phyloP scores from a whole-genome alignment of 2,888 invertebrate species.

The Slavum lentiscoides region DNA sequence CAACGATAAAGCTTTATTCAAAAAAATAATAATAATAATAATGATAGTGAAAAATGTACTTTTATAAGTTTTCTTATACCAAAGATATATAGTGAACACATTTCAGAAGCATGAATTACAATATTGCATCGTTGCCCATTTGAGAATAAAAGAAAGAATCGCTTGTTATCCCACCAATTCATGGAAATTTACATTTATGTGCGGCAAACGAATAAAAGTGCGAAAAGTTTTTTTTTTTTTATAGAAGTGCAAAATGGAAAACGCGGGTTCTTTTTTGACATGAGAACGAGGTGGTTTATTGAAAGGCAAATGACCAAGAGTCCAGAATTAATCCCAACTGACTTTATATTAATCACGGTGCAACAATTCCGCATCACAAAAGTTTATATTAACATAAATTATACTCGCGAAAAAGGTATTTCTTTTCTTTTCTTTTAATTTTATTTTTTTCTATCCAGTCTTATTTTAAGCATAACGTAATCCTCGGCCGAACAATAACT shows the following conservation, averaged over 20 bases:
- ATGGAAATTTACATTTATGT: constrained; percentile 37
- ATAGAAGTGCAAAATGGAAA: constrained; percentile 29
- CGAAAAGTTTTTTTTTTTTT: constrained; percentile 30
- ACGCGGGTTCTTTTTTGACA: constrained; percentile 30
- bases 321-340: constrained; percentile 51
- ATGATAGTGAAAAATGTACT: constrained; percentile 11
- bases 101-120: constrained; percentile 26
- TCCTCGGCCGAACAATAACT: constrained; percentile 34
- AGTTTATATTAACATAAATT: constrained; percentile 53
- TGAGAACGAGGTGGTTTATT: constrained; percentile 45
- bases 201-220: constrained; percentile 39
- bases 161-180: constrained; percentile 38
- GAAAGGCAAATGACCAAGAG: constrained; percentile 53
- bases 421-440: constrained; percentile 26
- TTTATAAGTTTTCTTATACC: constrained; percentile 12
- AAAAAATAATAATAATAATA: neutral
- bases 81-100: constrained; percentile 31
- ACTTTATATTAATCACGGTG: constrained; percentile 53
- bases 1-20: neutral
- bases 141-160: constrained; percentile 27
- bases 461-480: constrained; percentile 13
- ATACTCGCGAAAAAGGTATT: constrained; percentile 40
- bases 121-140: constrained; percentile 12
- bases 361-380: constrained; percentile 48
- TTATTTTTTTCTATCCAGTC: neutral